These are phyloP conservation scores for Halictus rubicundus DNA, from an alignment of 1,140 invertebrate species.

Conservation along the genomic window DNA sequence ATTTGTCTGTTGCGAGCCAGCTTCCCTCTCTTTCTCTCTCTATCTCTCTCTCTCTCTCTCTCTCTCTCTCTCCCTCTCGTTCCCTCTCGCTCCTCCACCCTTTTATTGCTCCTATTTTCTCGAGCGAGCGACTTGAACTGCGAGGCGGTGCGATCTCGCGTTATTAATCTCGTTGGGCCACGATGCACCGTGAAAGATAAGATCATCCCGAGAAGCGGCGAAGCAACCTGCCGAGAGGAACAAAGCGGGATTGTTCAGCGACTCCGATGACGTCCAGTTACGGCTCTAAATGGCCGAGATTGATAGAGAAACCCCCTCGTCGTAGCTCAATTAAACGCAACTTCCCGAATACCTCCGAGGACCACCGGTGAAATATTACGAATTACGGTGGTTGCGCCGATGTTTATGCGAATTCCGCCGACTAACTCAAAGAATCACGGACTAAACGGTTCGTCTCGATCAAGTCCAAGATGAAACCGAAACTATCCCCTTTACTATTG, in stretches of 20 bases:
- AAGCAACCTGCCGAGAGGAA: constrained; percentile 30
- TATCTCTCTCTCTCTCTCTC: constrained; percentile 1
- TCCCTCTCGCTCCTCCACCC: not conserved
- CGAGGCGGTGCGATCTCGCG: constrained; percentile 45
- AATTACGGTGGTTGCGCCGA: not conserved
- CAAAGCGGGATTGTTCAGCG: constrained; percentile 7
- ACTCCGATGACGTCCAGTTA: constrained; percentile 27
- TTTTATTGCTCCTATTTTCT: constrained; percentile 30
- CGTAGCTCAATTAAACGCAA: constrained; percentile 35
- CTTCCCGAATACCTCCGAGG: not conserved
- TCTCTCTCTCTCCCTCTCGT: not conserved
- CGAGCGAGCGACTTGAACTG: constrained; percentile 20
- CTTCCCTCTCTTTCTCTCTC: not conserved
- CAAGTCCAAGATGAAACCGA: no score
- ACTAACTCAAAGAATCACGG: no score
- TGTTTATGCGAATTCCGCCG: no score
- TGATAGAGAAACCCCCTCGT: constrained; percentile 20
- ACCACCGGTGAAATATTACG: not conserved
- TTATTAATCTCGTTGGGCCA: constrained; percentile 66
- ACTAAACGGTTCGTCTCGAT: no score
- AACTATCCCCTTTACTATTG: no score
- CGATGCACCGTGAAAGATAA: constrained; percentile 52
- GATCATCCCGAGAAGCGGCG: constrained; percentile 43
- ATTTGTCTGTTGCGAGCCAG: constrained; percentile 66
- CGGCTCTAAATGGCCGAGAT: constrained; percentile 21